phyloP scores from a whole-genome alignment of 2,888 invertebrate genomes.

The Neoscelio sp. region DNA sequence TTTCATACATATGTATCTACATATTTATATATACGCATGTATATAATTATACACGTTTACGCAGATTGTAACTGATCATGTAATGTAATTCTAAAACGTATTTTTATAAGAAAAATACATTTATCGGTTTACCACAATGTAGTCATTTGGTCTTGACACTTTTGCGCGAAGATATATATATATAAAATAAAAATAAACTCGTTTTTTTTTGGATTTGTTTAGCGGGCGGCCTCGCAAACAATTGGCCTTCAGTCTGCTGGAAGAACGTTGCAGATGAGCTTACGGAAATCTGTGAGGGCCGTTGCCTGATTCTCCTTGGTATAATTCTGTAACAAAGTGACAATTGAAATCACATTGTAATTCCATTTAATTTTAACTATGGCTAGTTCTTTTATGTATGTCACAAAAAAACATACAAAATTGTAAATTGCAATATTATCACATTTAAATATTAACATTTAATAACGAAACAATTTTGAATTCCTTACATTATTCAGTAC shows the following conservation, averaged over 20 bases:
- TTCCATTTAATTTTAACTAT: not conserved
- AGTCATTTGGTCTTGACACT: not conserved
- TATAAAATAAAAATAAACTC: constrained; percentile 15
- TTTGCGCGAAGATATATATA: not conserved
- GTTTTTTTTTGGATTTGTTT: constrained; percentile 28
- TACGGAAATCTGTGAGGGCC: constrained; percentile 71
- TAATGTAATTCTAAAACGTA: too few species aligned
- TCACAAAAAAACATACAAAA: too few species aligned
- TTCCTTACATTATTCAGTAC: constrained; percentile 88
- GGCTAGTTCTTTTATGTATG: too few species aligned
- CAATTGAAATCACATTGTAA: not conserved
- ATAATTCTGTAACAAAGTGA: constrained; percentile 68
- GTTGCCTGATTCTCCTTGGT: constrained; percentile 68
- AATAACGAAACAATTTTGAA: too few species aligned
- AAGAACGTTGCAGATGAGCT: constrained; percentile 72
- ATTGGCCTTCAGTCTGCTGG: constrained; percentile 65
- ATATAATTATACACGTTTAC: too few species aligned
- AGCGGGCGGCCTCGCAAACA: constrained; percentile 67
- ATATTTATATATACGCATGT: too few species aligned
- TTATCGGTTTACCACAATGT: not conserved
- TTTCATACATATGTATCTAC: too few species aligned
- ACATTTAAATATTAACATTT: too few species aligned
- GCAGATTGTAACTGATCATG: too few species aligned
- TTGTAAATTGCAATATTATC: too few species aligned
- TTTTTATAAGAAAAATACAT: not conserved